Evolutionary conservation across 2,888 invertebrate genomes (phyloP), one percentile per base, ranked within the genome.

Genomic region (Catocala fraxini): DNA sequence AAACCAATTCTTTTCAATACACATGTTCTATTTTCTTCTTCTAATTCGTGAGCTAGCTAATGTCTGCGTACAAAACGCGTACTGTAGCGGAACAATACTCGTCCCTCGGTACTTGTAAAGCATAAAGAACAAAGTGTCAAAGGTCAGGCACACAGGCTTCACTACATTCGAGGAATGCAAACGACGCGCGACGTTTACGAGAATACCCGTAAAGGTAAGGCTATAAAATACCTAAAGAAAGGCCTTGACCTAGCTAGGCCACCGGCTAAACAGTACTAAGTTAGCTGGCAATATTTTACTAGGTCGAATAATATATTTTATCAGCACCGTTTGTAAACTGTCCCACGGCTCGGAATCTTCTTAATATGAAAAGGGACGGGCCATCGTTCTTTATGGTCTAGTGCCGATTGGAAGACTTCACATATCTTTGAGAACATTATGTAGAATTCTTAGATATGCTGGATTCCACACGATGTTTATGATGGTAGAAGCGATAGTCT

Each of bases 161-260:
- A 13, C 46, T 52, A 58, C 57, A 43, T 59, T 60, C 55, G 47
- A 43, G 58, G 63, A 70, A 70, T 60, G 63, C 68, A 61, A 63
- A 65, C 53, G 59, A 64, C 53, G 45, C 64, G 64, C 53, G 59
- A 64, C 53, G 45, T 65, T 60, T 59, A 63, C 54, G 47, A 56
- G 61, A 52, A 59, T 56, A 57, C 54, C 53, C 58, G 54, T 57
- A 62, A 65, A 56, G 67, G 65, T 63, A 59, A 64, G 47, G 53
- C 42, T 42, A 62, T 63, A 66, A 65, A 65, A 42, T 55, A 63
- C 47, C 15, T 39, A 54, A 54, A 43, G 9, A 5, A 39, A 39
- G 42, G 42, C 70, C 70, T 67, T 68, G 71, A 69, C 66, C 69
- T 48, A 59, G 35, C 56, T 46, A 41, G 49, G 11, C 51, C 34